phyloP scores from a whole-genome alignment of 2,888 invertebrate species.

The Euclidia mi region DNA sequence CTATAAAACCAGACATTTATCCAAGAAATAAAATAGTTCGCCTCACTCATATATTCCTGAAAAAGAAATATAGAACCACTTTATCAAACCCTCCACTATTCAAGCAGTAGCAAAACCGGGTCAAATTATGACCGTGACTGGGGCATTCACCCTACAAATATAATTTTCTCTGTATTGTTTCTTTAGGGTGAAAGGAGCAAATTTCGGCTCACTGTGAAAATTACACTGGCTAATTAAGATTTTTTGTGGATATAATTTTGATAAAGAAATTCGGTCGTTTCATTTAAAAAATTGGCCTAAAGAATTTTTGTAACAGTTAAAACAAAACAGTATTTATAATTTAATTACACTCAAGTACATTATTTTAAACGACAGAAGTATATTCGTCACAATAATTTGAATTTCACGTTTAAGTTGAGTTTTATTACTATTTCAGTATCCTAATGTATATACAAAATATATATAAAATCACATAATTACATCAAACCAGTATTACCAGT shows the following conservation, averaged over 20 bases:
- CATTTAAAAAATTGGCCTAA: neutral
- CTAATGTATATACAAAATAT: too few species aligned
- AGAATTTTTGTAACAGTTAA: too few species aligned
- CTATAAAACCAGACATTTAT: conserved; percentile 4
- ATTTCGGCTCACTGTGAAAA: conserved; percentile 15
- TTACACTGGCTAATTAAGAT: conserved; percentile 16
- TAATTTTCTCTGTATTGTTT: conserved; percentile 13
- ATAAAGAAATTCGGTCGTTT: conserved; percentile 13
- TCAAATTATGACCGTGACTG: conserved; percentile 29
- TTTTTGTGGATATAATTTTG: conserved; percentile 28
- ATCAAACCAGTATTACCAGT: too few species aligned
- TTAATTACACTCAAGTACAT: too few species aligned
- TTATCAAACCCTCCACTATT: conserved; percentile 24
- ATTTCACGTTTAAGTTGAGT: too few species aligned
- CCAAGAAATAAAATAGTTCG: conserved; percentile 13
- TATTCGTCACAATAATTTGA: too few species aligned
- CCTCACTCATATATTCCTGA: conserved; percentile 19
- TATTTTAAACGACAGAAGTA: too few species aligned
- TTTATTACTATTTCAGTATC: too few species aligned
- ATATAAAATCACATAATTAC: too few species aligned
- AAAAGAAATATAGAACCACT: conserved; percentile 24
- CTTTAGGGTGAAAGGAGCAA: conserved; percentile 13
- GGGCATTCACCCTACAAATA: conserved; percentile 31
- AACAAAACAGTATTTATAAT: too few species aligned
- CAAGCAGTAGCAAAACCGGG: conserved; percentile 21